Evolutionary conservation across 2,888 invertebrate species (phyloP).

Genomic region (Gasteruption jaculator): DNA sequence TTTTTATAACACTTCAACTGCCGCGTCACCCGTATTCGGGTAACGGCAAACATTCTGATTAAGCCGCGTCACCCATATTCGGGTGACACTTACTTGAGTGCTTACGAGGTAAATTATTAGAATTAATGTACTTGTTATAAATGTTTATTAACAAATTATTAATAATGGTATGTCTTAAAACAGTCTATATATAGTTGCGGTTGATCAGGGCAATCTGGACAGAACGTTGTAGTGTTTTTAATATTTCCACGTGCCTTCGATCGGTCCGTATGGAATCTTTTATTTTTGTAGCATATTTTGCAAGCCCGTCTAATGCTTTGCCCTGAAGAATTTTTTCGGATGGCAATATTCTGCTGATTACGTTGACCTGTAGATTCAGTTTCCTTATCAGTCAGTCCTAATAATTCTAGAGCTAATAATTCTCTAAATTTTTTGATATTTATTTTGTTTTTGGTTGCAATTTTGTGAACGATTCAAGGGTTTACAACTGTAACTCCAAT

Average conservation of each 20-base stretch:
- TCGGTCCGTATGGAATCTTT: neutral
- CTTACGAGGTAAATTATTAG: too few relatives aligned
- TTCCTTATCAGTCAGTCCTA: neutral
- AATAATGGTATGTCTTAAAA: too few relatives aligned
- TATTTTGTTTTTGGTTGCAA: neutral
- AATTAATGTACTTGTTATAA: too few relatives aligned
- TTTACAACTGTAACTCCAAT: slow-evolving; percentile 1
- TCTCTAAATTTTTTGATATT: neutral
- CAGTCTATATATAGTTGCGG: too few relatives aligned
- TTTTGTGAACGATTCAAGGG: neutral
- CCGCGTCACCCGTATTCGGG: slow-evolving; percentile 4
- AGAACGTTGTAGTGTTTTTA: too few relatives aligned
- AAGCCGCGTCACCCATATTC: too few relatives aligned
- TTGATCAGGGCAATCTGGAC: too few relatives aligned
- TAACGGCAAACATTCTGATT: slow-evolving; percentile 7
- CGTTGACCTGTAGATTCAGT: neutral
- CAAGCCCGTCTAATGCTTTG: neutral
- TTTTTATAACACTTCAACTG: slow-evolving; percentile 10
- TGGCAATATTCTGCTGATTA: neutral
- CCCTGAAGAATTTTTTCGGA: neutral
- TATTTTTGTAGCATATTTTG: neutral
- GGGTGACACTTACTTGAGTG: too few relatives aligned
- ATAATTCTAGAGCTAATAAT: slow-evolving; percentile 1
- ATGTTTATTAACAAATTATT: too few relatives aligned
- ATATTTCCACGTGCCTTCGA: neutral